These are phyloP conservation scores for Samia ricini DNA, from an alignment of 1,140 invertebrate species.

Conservation along the genomic window DNA sequence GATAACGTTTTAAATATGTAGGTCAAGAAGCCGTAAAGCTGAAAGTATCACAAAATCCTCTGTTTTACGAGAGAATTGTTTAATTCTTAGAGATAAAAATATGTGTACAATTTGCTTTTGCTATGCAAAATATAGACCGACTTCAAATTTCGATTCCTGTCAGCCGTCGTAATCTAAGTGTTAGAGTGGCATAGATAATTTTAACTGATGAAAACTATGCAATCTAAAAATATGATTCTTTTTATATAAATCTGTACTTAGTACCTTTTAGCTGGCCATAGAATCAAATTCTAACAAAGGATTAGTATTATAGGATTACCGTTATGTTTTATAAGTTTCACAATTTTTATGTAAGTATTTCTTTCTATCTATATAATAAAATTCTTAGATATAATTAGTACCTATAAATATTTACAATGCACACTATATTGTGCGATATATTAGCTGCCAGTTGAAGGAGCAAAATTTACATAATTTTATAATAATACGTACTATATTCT, in stretches of 20 bases:
- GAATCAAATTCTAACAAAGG: not conserved
- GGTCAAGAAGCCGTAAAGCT: slow-evolving; percentile 72
- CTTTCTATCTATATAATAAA: slow-evolving; percentile 55
- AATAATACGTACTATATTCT: slow-evolving; percentile 23
- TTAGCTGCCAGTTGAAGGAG: slow-evolving; percentile 66
- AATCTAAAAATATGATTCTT: not conserved
- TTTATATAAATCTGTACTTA: not conserved
- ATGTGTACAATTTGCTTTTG: slow-evolving; percentile 57
- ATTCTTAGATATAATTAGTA: slow-evolving; percentile 60
- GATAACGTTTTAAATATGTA: slow-evolving; percentile 46
- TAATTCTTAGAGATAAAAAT: slow-evolving; percentile 48
- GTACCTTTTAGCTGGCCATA: not conserved
- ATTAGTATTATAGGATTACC: not conserved
- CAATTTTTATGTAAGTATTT: slow-evolving; percentile 2
- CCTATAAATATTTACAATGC: slow-evolving; percentile 69
- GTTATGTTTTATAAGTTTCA: not conserved
- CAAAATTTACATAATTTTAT: slow-evolving; percentile 31
- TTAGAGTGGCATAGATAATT: not conserved
- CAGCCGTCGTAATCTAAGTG: not conserved
- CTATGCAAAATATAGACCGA: slow-evolving; percentile 56
- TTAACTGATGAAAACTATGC: not conserved
- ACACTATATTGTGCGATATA: slow-evolving; percentile 50
- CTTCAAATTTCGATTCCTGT: not conserved
- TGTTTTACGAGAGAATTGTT: slow-evolving; percentile 56
- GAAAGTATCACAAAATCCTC: slow-evolving; percentile 72